These are phyloP conservation scores for Tautogolabrus adspersus DNA, from an alignment of 2,113 vertebrate species.

Conservation along the genomic window DNA sequence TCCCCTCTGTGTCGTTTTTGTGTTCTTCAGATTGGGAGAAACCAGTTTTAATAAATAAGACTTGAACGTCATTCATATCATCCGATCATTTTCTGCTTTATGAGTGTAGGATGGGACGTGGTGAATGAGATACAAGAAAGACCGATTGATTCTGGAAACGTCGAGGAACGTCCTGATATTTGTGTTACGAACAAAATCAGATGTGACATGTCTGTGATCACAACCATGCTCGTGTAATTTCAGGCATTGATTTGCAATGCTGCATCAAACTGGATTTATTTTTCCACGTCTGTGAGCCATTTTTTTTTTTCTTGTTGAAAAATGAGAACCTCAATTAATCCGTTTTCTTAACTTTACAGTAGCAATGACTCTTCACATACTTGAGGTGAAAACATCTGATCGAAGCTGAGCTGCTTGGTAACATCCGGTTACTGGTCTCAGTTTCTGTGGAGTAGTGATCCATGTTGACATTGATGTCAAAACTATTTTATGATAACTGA, in stretches of 20 bases:
- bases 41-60: slow-evolving; percentile 74
- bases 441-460: slow-evolving; percentile 32
- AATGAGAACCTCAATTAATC: slow-evolving; percentile 47
- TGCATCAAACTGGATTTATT: slow-evolving; percentile 40
- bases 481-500: slow-evolving; percentile 77
- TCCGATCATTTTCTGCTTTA: slow-evolving; percentile 28
- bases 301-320: slow-evolving; percentile 43
- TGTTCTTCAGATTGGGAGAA: slow-evolving; percentile 53
- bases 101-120: slow-evolving; percentile 18
- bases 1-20: slow-evolving; percentile 28
- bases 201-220: slow-evolving; percentile 6
- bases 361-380: slow-evolving; percentile 48
- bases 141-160: slow-evolving; percentile 3
- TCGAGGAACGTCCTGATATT: slow-evolving; percentile 6
- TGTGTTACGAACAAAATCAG: slow-evolving; percentile 31
- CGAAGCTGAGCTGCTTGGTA: slow-evolving; percentile 43
- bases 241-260: slow-evolving; percentile 19
- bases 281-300: slow-evolving; percentile 5
- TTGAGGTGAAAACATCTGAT: slow-evolving; percentile 31
- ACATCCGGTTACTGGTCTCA: slow-evolving; percentile 30
- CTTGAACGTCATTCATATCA: slow-evolving; percentile 68
- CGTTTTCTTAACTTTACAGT: slow-evolving; percentile 40
- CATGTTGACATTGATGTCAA: slow-evolving; percentile 1
- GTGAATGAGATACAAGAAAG: background rate
- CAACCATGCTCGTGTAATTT: slow-evolving; percentile 12